phyloP scores from a whole-genome alignment of 2,888 invertebrate genomes.

The Archips xylosteana region DNA sequence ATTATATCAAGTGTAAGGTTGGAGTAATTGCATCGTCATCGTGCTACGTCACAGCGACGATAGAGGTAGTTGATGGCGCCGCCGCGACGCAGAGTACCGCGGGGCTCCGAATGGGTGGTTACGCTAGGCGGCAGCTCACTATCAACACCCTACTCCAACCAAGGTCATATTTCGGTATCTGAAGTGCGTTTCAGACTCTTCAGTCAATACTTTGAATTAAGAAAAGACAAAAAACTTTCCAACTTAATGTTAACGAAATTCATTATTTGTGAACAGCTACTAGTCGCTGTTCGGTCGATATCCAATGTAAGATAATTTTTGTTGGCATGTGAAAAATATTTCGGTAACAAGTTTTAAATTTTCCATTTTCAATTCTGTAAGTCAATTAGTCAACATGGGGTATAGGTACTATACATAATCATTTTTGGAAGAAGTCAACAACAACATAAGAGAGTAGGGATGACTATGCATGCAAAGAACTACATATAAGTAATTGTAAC shows the following conservation, averaged over 20 bases:
- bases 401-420: no score
- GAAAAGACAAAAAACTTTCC: neutral
- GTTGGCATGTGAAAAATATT: neutral
- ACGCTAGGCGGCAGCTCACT: neutral
- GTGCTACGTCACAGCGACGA: slow-evolving; percentile 20
- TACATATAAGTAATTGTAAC: no score
- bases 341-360: no score
- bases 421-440: no score
- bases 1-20: slow-evolving; percentile 8
- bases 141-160: slow-evolving; percentile 6
- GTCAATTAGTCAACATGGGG: no score
- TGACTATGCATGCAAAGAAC: no score
- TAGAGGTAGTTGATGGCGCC: slow-evolving; percentile 11
- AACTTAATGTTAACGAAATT: neutral
- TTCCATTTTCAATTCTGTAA: no score
- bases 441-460: no score
- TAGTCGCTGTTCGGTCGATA: neutral
- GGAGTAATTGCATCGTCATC: slow-evolving; percentile 11
- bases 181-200: neutral
- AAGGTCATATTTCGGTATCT: neutral
- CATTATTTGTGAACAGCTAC: neutral
- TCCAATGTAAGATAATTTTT: neutral
- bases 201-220: neutral
- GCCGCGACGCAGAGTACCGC: slow-evolving; percentile 30
- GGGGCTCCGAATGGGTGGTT: slow-evolving; percentile 19